Base-by-base conservation (phyloP, 2,888 invertebrate genomes). In the Amphipoea oculea region DNA sequence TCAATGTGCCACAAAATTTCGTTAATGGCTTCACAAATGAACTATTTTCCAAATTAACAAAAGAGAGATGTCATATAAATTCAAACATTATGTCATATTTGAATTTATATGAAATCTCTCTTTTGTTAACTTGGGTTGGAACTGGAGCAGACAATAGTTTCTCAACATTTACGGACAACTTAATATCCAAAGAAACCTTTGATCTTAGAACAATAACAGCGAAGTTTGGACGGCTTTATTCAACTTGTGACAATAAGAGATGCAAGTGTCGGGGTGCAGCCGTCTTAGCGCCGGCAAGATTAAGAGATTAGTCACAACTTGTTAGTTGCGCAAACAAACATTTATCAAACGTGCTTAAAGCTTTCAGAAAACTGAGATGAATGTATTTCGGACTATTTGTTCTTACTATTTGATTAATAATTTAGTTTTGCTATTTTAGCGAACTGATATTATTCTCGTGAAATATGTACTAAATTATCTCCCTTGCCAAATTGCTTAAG, bases 301-400 rank as follows among this genome's bases (percentile, higher is more conserved):
- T 88, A 89, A 82, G 72, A 81, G 86, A 89, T 88, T 86, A 86
- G 76, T 73, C 79, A 63, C 75, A 81, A 85, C 68, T 88, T 85
- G 84, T 82, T 86, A 87, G 79, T 88, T 81, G 70, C n/a, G 29
- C 86, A 78, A 87, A 87, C 87, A 87, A 88, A 82, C 88, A 84
- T 88, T 86, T 79, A 80, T 81, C 82, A 87, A 81, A 80, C 23
- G 68, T 73, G 40, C 75, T 83, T 78, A 73, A 63, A 76, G 54
- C 63, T 78, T 71, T 83, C 62, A 76, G 63, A 80, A 78, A 77
- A 68, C 42, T 73, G 45, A 69, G 63, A 66, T 67, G 12, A 78
- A 86, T 79, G 48, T 66, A 72, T 76, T 82, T 74, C 36, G 69
- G 63, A 76, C 82, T 60, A 75, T 54, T 73, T 71, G 17, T 78